These are phyloP conservation scores for Ophonus ardosiacus DNA, from an alignment of 2,888 invertebrate species.

Conservation along the genomic window DNA sequence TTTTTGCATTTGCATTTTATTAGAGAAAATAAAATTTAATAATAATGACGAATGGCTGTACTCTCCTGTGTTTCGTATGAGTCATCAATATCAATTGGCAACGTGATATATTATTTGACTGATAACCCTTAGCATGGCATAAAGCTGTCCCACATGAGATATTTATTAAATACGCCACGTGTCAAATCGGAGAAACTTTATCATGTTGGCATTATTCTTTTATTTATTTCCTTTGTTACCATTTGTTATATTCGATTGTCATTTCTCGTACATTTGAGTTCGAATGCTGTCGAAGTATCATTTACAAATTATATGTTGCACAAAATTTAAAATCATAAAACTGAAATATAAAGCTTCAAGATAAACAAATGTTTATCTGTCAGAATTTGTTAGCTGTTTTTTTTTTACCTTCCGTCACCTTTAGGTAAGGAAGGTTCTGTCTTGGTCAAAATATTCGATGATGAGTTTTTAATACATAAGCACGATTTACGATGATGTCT, in stretches of 20 bases:
- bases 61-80: neutral
- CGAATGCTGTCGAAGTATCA: neutral
- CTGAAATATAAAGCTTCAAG: too few species aligned
- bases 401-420: too few species aligned
- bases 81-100: neutral
- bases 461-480: too few species aligned
- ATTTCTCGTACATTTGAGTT: neutral
- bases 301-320: too few species aligned
- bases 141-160: neutral
- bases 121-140: slow-evolving; percentile 1
- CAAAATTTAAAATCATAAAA: too few species aligned
- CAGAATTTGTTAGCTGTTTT: too few species aligned
- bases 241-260: neutral
- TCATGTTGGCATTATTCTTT: neutral
- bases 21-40: neutral
- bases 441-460: too few species aligned
- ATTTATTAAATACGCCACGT: neutral
- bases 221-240: neutral
- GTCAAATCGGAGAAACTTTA: neutral
- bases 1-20: neutral
- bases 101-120: neutral
- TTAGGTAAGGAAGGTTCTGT: too few species aligned
- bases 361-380: too few species aligned
- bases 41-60: neutral
- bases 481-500: too few species aligned